A percentile compares a stretch with the other conserved stretches of the same genome.
These are phyloP conservation scores for Tachypleus tridentatus DNA, from an alignment of 1,140 invertebrate species.

Conservation along the genomic window DNA sequence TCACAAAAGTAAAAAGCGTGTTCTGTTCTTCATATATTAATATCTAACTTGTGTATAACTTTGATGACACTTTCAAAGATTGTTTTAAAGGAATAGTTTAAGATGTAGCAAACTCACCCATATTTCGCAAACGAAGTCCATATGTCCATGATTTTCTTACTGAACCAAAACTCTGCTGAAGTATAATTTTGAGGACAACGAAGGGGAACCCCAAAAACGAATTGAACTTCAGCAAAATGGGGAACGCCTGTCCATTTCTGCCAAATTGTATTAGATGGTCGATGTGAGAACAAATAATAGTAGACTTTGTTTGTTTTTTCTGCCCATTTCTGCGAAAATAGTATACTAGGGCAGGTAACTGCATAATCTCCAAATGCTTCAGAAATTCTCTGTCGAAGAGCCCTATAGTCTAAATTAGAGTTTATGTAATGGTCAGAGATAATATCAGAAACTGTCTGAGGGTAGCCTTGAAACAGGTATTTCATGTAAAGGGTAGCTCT, in stretches of 20 bases:
- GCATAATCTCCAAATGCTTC: constrained; percentile 16
- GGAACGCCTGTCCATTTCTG: constrained; percentile 16
- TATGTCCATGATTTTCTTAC: constrained; percentile 18
- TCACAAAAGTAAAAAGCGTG: too few relatives aligned
- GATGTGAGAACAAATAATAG: constrained; percentile 20
- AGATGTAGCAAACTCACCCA: constrained; percentile 12
- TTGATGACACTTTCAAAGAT: too few relatives aligned
- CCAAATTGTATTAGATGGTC: constrained; percentile 4
- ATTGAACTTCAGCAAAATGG: constrained; percentile 21
- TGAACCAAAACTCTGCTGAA: constrained; percentile 13
- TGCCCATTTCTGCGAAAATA: constrained; percentile 15
- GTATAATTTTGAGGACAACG: constrained; percentile 8
- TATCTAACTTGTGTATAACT: too few relatives aligned
- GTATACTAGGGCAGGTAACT: constrained; percentile 14
- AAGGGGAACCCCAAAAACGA: constrained; percentile 19
- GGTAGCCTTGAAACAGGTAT: not conserved
- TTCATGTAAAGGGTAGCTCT: not conserved
- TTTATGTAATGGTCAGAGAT: not conserved
- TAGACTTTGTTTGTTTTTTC: constrained; percentile 5
- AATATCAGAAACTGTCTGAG: not conserved
- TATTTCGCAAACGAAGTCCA: constrained; percentile 20
- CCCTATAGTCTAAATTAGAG: constrained; percentile 1
- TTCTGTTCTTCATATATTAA: too few relatives aligned
- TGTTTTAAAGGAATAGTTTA: too few relatives aligned
- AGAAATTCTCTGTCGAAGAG: constrained; percentile 4